These are phyloP conservation scores for Kuschelorhynchus macadamiae DNA, from an alignment of 2,888 invertebrate species.

Conservation along the genomic window DNA sequence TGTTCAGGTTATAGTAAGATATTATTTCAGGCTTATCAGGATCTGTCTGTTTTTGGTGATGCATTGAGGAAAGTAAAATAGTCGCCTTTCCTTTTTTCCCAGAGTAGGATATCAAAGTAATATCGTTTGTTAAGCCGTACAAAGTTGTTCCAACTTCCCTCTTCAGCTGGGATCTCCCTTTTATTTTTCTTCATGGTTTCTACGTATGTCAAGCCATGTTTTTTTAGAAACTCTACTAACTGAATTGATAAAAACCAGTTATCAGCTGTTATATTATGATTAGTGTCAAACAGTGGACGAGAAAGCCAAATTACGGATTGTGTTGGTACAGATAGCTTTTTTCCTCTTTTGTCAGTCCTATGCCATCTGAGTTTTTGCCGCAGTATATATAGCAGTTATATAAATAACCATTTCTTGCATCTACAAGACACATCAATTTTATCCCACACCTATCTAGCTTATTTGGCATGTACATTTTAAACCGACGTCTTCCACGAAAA, in stretches of 20 bases:
- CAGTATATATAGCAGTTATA: constrained; percentile 57
- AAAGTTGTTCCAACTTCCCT: constrained; percentile 2
- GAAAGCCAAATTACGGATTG: constrained; percentile 57
- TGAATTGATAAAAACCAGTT: constrained; percentile 36
- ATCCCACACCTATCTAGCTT: constrained; percentile 60
- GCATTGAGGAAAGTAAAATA: constrained; percentile 25
- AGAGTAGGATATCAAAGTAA: constrained; percentile 20
- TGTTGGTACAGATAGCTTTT: constrained; percentile 48
- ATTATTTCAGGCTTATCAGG: constrained; percentile 8
- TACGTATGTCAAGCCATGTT: neutral
- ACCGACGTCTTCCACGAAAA: constrained; percentile 55
- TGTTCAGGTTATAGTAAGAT: constrained; percentile 23
- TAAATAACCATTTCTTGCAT: constrained; percentile 52
- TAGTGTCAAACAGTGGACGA: constrained; percentile 36
- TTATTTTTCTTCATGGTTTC: neutral
- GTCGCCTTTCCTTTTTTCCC: constrained; percentile 34
- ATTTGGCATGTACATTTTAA: constrained; percentile 61
- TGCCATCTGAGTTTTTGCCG: constrained; percentile 58
- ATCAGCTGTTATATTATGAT: constrained; percentile 16
- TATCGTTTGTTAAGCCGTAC: constrained; percentile 27
- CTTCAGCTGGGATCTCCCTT: neutral
- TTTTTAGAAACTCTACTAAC: constrained; percentile 21
- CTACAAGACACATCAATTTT: constrained; percentile 59
- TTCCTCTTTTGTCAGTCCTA: constrained; percentile 20
- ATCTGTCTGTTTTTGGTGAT: constrained; percentile 23